Base-by-base conservation (phyloP, 2,888 invertebrate species). In the Temnothorax unifasciatus region DNA sequence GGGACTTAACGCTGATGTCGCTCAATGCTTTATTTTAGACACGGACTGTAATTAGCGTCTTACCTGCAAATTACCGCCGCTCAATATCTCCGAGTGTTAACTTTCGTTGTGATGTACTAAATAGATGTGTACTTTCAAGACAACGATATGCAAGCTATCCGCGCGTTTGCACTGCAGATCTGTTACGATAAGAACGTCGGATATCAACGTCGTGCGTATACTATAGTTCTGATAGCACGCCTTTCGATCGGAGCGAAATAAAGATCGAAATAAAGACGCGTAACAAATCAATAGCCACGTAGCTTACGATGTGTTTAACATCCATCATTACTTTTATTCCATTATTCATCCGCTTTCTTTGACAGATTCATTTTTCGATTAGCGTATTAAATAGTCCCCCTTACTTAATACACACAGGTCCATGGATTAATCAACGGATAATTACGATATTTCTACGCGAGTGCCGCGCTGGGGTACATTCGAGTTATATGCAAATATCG, bases 321-420 rank as follows among this genome's bases (percentile, higher is more conserved):
- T n/a, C 41, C 29, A 21, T 25, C 34, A 34, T 29, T 29, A 34
- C 34, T 59, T 29, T 59, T 29, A 59, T 29, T 59, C 3, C 8
- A 59, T 59, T 54, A 38, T 25, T 18, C 11, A 9, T 25, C 3
- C 18, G n/a, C n/a, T n/a, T 61, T n/a, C 44, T 44, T 1, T 5
- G 13, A 13, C 29, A 57, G 29, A 64, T 68, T 52, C 3, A 75
- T 34, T 82, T 75, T 54, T 75, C 63, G 59, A 74, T 75, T 47
- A 50, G 1, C 50, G 57, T 44, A 38, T 47, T 38, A 50, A 74
- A 81, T 59, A n/a, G 52, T 54, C 21, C 4, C 41, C 44, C 9
- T 52, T 41, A 29, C 29, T 29, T 29, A 29, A 29, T 41, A 4
- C n/a, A 25, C n/a, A 15, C 11, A 47, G 4, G 4, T 47, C 41